Base-by-base conservation (phyloP, 1,140 invertebrate genomes). In the Dreissena polymorpha region DNA sequence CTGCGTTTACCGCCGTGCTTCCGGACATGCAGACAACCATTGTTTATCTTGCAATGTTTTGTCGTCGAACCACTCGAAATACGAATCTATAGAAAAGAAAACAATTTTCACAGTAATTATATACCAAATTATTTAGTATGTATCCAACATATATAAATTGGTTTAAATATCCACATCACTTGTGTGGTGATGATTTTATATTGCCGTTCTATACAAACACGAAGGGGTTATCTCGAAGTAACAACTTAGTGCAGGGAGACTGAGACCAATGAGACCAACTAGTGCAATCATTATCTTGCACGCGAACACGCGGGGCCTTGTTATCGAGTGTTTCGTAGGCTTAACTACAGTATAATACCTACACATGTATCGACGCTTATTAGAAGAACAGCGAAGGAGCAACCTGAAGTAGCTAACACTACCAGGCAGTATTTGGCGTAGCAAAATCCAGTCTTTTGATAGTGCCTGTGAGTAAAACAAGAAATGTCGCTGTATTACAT, bases 101-200 rank as follows among this genome's bases (percentile, higher is more conserved):
- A 60, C 57, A n/a, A 23, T 3, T 18, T 5, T 23, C 16, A 60
- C 57, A 23, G 57, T 10, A 60, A 60, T 60, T 18, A 60, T 6
- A 23, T 5, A 60, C 57, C 3, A 3, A 18, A 3, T 23, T n/a
- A 60, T 60, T 3, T 60, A 60, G 21, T 60, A 60, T n/a, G n/a
- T n/a, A 60, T 60, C 16, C 10, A 2, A 10, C 10, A 60, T n/a
- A 60, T n/a, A 60, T 60, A 60, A 23, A n/a, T 5, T 12, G 57
- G 57, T 23, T 60, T 60, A 60, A 60, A 60, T n/a, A 60, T 23
- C 57, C 57, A 60, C 12, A 60, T n/a, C 57, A 60, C 57, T n/a
- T 60, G 2, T 60, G 3, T 60, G 21, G n/a, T n/a, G 3, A 60
- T 5, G 57, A 10, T 23, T 5, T 3, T 2, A 60, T 12, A 2